Conservation (phyloP, 2,888 invertebrate genomes). For the Crossocerus cetratus region DNA sequence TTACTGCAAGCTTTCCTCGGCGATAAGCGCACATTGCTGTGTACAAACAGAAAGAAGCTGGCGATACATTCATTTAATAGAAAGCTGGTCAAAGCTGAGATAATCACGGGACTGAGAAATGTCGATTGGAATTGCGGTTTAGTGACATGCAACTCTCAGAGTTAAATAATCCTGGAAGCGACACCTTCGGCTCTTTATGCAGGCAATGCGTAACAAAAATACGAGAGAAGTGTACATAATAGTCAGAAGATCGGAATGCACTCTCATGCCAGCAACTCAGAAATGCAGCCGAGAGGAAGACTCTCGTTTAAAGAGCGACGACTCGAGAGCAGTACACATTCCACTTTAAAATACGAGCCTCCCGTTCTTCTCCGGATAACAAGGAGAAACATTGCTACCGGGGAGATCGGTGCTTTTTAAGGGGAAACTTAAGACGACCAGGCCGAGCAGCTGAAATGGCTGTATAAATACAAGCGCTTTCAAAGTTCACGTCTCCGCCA, state of each 20-base stretch:
- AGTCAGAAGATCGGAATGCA: slow-evolving; percentile 63
- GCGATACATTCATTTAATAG: background rate
- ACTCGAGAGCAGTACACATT: background rate
- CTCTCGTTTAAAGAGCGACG: slow-evolving; percentile 17
- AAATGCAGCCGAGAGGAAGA: slow-evolving; percentile 26
- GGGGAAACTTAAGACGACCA: slow-evolving; percentile 31
- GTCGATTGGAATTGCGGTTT: background rate
- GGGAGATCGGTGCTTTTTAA: slow-evolving; percentile 22
- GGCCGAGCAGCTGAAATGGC: slow-evolving; percentile 51
- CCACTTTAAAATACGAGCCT: background rate
- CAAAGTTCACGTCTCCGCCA: slow-evolving; percentile 37
- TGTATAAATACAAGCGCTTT: slow-evolving; percentile 52
- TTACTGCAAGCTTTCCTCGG: background rate
- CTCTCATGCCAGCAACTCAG: slow-evolving; percentile 49
- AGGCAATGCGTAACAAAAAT: slow-evolving; percentile 26
- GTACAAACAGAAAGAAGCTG: background rate
- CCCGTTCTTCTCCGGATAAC: slow-evolving; percentile 8
- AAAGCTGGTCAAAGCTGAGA: background rate
- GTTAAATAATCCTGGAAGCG: no score
- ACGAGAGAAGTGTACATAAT: slow-evolving; percentile 34
- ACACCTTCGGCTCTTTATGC: slow-evolving; percentile 29
- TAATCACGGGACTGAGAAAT: background rate
- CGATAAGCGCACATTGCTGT: background rate
- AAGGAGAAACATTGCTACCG: slow-evolving; percentile 27
- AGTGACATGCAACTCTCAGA: no score